Percentiles rank a stretch among this genome's conserved stretches.
Evolutionary conservation across 2,113 vertebrate species (phyloP).

Genomic region (Myodes glareolus): DNA sequence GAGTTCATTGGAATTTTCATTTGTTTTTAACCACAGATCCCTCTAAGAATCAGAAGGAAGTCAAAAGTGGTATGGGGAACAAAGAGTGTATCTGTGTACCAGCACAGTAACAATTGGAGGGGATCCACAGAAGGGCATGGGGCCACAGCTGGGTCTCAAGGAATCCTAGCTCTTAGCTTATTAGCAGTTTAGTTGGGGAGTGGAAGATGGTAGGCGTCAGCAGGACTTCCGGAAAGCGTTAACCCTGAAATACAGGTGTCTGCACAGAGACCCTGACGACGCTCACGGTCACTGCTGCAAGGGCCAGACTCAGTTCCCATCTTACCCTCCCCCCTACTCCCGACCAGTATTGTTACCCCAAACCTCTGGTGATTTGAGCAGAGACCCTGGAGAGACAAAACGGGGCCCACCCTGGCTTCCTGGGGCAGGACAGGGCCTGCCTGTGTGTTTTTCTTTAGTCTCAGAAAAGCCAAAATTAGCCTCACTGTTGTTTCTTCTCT

Average conservation of each 20-base stretch:
- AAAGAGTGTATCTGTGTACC: not conserved
- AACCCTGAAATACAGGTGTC: not conserved
- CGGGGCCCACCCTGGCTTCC: slow-evolving; percentile 49
- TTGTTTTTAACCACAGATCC: not conserved
- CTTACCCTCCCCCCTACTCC: not conserved
- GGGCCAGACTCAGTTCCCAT: not conserved
- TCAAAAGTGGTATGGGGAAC: no score
- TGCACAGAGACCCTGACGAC: not conserved
- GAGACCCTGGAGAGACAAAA: slow-evolving; percentile 47
- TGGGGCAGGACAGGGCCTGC: not conserved
- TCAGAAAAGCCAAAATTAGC: slow-evolving; percentile 82
- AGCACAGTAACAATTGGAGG: not conserved
- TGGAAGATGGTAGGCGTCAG: not conserved
- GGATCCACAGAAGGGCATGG: not conserved
- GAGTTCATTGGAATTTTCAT: no score
- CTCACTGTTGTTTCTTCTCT: slow-evolving; percentile 53
- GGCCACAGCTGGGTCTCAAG: not conserved
- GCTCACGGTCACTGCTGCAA: no score
- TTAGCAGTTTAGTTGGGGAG: not conserved
- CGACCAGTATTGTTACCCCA: slow-evolving; percentile 60
- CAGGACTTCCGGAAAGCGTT: not conserved
- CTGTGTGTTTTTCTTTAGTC: slow-evolving; percentile 53
- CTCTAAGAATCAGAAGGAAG: not conserved
- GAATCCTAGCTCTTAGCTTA: not conserved
- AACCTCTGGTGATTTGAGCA: slow-evolving; percentile 56